Conservation (phyloP, 2,888 invertebrate genomes). For the Lacanobia oleracea region DNA sequence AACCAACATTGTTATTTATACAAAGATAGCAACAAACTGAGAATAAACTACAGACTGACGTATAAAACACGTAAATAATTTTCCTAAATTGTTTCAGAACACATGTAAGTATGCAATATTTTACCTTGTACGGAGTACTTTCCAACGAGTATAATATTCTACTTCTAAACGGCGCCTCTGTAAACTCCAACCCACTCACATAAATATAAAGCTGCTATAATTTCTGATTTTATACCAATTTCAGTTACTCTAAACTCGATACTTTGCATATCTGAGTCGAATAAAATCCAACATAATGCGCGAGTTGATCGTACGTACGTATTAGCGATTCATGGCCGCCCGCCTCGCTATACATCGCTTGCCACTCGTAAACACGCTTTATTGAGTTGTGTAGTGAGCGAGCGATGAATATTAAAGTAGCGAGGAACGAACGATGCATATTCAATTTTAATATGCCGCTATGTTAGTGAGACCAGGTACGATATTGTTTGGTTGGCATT, state of each 20-base stretch:
- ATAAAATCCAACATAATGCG: conserved; percentile 64
- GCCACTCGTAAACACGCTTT: conserved; percentile 83
- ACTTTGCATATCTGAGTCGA: conserved; percentile 60
- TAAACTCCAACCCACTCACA: background rate
- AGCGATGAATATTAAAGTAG: conserved; percentile 84
- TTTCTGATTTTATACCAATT: conserved; percentile 40
- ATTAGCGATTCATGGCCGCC: conserved; percentile 77
- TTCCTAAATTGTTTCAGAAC: background rate
- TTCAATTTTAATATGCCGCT: conserved; percentile 77
- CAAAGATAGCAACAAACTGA: background rate
- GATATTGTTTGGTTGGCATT: conserved; percentile 43
- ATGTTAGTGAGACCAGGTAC: conserved; percentile 54
- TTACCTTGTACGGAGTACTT: too few species aligned
- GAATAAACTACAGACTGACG: background rate
- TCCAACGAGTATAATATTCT: background rate
- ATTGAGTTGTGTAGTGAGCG: conserved; percentile 81
- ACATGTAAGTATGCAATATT: background rate
- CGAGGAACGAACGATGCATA: conserved; percentile 75
- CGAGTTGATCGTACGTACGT: conserved; percentile 70
- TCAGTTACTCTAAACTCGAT: conserved; percentile 51
- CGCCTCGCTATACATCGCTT: conserved; percentile 79
- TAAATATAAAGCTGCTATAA: conserved; percentile 40
- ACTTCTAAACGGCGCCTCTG: background rate
- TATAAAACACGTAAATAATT: background rate
- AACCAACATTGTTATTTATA: background rate